Percentiles rank a stretch among this genome's conserved stretches.
phyloP scores from a whole-genome alignment of 2,888 invertebrate genomes.

The Synergus japonicus region DNA sequence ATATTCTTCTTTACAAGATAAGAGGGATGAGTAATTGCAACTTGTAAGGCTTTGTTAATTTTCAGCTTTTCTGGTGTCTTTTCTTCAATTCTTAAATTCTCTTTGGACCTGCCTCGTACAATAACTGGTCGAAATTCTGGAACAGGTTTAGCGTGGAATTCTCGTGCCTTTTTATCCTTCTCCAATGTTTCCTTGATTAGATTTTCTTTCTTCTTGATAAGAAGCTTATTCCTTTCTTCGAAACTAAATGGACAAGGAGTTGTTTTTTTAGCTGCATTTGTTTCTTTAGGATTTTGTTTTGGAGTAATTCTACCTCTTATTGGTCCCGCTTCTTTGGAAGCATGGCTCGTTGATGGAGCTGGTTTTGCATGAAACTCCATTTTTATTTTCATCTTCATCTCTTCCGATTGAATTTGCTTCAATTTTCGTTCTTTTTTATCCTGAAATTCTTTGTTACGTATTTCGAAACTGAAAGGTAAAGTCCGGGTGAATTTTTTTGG shows the following conservation, averaged over 20 bases:
- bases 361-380: constrained; percentile 82
- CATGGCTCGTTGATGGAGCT: constrained; percentile 77
- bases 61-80: constrained; percentile 48
- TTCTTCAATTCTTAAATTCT: constrained; percentile 56
- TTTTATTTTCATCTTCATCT: constrained; percentile 62
- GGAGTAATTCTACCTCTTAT: constrained; percentile 41
- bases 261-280: constrained; percentile 45
- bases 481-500: constrained; percentile 58
- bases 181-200: constrained; percentile 81
- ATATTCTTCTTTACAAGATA: constrained; percentile 25
- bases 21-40: constrained; percentile 20
- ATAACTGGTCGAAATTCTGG: constrained; percentile 80
- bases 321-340: constrained; percentile 44
- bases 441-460: constrained; percentile 74
- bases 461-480: constrained; percentile 79
- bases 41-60: constrained; percentile 36
- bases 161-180: constrained; percentile 81
- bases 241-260: constrained; percentile 78
- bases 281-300: constrained; percentile 52
- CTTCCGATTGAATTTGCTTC: constrained; percentile 60
- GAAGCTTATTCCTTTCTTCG: constrained; percentile 81
- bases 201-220: constrained; percentile 81
- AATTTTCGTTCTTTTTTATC: constrained; percentile 77
- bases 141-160: constrained; percentile 86
- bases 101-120: constrained; percentile 68